phyloP scores from a whole-genome alignment of 1,140 invertebrate genomes.

The Drosophila arawakana region DNA sequence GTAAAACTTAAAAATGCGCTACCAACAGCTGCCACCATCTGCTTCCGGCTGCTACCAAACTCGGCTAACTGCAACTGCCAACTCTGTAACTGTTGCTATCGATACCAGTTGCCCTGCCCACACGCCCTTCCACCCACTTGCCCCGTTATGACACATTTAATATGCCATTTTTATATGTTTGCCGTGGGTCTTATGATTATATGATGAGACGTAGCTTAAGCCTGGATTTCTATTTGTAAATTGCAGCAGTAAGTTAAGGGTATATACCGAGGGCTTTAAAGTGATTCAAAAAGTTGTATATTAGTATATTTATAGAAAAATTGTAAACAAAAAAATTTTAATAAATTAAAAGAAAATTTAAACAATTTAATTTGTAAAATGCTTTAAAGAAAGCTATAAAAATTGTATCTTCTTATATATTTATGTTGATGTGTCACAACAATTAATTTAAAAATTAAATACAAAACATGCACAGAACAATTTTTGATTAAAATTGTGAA shows the following conservation, averaged over 20 bases:
- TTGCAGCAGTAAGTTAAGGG: background rate
- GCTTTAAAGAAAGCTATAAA: too few relatives aligned
- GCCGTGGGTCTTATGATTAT: constrained; percentile 32
- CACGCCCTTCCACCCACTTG: background rate
- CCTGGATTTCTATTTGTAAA: constrained; percentile 8
- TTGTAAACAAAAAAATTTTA: background rate
- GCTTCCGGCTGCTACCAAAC: constrained; percentile 44
- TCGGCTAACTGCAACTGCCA: constrained; percentile 34
- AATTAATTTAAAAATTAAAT: too few relatives aligned
- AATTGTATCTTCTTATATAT: too few relatives aligned
- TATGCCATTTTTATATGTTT: constrained; percentile 41
- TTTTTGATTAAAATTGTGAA: too few relatives aligned
- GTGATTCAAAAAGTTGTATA: too few relatives aligned
- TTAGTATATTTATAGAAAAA: too few relatives aligned
- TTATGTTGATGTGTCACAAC: too few relatives aligned
- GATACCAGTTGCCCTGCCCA: constrained; percentile 44
- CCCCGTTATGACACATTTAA: constrained; percentile 42
- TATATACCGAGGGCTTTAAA: background rate
- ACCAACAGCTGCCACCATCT: constrained; percentile 60
- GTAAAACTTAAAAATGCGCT: constrained; percentile 72
- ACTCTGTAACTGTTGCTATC: constrained; percentile 64
- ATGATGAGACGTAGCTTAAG: constrained; percentile 20
- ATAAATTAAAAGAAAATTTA: background rate
- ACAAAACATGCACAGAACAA: too few relatives aligned
- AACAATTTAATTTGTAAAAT: too few relatives aligned